A percentile compares a stretch with the other conserved stretches of the same genome.
Conservation (phyloP, 2,797 vertebrate genomes). For the Corythornis leucogaster region DNA sequence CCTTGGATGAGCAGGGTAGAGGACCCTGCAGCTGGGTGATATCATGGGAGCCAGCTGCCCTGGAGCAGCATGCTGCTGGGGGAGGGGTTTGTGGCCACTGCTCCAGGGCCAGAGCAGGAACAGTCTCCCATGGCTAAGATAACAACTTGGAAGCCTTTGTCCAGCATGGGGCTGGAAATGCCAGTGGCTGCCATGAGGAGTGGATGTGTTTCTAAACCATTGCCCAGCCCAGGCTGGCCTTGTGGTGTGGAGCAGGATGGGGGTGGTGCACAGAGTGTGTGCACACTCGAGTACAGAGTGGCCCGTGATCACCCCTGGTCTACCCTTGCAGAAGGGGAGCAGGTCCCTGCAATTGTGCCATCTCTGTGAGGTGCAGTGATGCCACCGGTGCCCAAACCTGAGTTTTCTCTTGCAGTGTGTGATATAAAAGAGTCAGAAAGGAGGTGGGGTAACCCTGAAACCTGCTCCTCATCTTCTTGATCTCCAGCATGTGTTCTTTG, state of each 20-base stretch:
- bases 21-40: neutral
- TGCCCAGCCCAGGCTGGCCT: neutral
- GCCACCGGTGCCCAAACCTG: neutral
- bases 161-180: neutral
- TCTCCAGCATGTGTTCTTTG: neutral
- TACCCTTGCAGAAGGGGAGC: neutral
- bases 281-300: neutral
- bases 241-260: rapidly evolving
- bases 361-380: rapidly evolving
- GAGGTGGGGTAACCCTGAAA: neutral
- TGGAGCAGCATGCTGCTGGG: neutral
- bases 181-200: rapidly evolving
- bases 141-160: rapidly evolving
- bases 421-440: neutral
- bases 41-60: neutral
- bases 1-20: neutral
- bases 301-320: rapidly evolving
- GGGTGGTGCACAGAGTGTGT: neutral
- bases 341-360: neutral
- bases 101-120: neutral
- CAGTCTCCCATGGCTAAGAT: neutral
- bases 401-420: neutral
- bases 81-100: neutral
- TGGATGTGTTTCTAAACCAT: neutral
- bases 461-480: neutral